Conservation (phyloP, 2,888 invertebrate species). For the Phalera bucephala region DNA sequence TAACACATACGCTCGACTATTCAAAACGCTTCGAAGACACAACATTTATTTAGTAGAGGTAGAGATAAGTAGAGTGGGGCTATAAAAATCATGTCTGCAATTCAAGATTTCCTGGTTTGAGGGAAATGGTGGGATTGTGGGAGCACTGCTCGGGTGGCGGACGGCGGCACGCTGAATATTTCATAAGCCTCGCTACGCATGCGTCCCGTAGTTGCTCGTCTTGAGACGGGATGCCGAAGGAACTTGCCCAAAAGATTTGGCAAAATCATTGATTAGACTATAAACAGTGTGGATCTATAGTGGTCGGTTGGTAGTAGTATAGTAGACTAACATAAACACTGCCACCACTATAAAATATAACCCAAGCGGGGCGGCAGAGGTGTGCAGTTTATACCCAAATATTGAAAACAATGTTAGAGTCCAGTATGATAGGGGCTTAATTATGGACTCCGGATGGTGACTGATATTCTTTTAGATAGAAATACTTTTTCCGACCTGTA, state of each 20-base stretch:
- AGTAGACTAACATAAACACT: too few relatives aligned
- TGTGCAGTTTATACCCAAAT: too few relatives aligned
- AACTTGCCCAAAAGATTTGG: neutral
- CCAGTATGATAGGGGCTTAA: too few relatives aligned
- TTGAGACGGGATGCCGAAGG: neutral
- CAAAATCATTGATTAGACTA: too few relatives aligned
- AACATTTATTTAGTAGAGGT: slow-evolving; percentile 29
- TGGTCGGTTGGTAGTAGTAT: too few relatives aligned
- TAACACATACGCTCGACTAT: slow-evolving; percentile 3
- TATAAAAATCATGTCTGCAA: slow-evolving; percentile 36
- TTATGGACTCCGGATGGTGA: too few relatives aligned
- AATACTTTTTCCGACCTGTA: too few relatives aligned
- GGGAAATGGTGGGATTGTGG: slow-evolving; percentile 32
- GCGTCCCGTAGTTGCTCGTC: slow-evolving; percentile 24
- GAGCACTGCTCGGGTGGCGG: slow-evolving; percentile 13
- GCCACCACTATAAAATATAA: too few relatives aligned
- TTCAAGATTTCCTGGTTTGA: slow-evolving; percentile 33
- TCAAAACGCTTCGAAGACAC: slow-evolving; percentile 20
- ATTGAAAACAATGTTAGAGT: too few relatives aligned
- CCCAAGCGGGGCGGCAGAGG: too few relatives aligned
- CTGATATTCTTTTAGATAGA: too few relatives aligned
- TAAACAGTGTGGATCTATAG: too few relatives aligned
- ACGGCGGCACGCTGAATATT: slow-evolving; percentile 39
- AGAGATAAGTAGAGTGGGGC: slow-evolving; percentile 29
- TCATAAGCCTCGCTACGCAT: slow-evolving; percentile 38